A percentile compares a stretch with the other conserved stretches of the same genome.
These are phyloP conservation scores for Lichenostomus cassidix DNA, from an alignment of 2,113 vertebrate genomes.

Conservation along the genomic window DNA sequence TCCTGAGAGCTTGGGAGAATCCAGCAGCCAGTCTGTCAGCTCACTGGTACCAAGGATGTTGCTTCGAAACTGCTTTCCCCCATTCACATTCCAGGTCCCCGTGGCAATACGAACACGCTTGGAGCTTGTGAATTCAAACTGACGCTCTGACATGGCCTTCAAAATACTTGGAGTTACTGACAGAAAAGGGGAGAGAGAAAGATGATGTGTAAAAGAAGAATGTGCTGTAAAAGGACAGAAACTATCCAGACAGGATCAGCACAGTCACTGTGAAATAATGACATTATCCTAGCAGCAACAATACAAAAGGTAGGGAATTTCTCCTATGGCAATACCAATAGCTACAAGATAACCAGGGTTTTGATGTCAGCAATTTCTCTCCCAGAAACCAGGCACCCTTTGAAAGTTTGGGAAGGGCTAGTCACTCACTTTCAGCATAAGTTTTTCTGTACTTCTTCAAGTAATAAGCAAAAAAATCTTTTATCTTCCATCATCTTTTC, in stretches of 20 bases:
- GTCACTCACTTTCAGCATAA: not conserved
- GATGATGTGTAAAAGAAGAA: not conserved
- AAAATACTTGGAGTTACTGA: constrained; percentile 78
- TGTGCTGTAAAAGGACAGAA: not conserved
- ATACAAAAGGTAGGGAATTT: not conserved
- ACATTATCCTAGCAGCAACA: not conserved
- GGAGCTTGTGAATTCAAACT: constrained; percentile 80
- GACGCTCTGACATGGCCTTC: constrained; percentile 79
- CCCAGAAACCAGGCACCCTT: not conserved
- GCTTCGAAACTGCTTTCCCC: constrained; percentile 81
- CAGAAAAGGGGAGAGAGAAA: not conserved
- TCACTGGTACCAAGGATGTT: constrained; percentile 75
- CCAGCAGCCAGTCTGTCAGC: constrained; percentile 81
- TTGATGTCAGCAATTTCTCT: not conserved
- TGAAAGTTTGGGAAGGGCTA: not conserved
- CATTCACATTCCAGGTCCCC: constrained; percentile 83
- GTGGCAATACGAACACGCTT: constrained; percentile 71
- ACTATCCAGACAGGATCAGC: not conserved
- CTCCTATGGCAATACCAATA: not conserved
- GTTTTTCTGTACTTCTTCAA: not conserved
- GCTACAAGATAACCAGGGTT: not conserved
- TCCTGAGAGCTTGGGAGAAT: constrained; percentile 70
- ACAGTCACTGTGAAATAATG: not conserved
- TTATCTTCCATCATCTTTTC: not conserved
- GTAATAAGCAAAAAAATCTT: not conserved